phyloP scores from a whole-genome alignment of 1,140 invertebrate species.

The Zaprionus inermis region DNA sequence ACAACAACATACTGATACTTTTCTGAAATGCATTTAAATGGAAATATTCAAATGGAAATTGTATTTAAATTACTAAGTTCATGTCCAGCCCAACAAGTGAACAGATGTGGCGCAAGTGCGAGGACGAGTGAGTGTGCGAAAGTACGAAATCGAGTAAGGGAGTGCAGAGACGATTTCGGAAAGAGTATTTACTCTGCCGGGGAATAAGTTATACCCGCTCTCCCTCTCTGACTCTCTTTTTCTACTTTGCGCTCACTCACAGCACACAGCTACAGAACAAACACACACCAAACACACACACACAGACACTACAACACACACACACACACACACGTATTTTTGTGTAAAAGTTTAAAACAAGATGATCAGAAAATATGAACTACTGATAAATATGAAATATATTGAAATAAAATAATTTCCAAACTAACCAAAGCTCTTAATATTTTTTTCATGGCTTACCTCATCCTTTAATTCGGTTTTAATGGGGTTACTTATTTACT shows the following conservation, averaged over 20 bases:
- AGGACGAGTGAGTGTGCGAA: background rate
- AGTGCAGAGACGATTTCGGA: background rate
- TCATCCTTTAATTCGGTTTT: background rate
- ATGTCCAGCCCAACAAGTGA: constrained; percentile 40
- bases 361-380: constrained; percentile 68
- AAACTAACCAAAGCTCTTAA: constrained; percentile 47
- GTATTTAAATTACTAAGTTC: constrained; percentile 69
- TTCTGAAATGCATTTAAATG: constrained; percentile 81
- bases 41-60: constrained; percentile 73
- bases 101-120: constrained; percentile 11
- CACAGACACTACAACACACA: constrained; percentile 15
- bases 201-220: background rate
- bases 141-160: background rate
- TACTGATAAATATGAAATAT: constrained; percentile 80
- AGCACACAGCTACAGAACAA: background rate
- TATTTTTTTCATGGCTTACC: background rate
- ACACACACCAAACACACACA: constrained; percentile 16
- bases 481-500: background rate
- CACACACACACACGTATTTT: constrained; percentile 62
- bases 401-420: constrained; percentile 81
- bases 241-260: background rate
- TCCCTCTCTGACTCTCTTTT: background rate
- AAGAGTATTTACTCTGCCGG: background rate
- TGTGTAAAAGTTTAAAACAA: constrained; percentile 70
- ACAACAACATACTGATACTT: constrained; percentile 59